A percentile compares a stretch with the other conserved stretches of the same genome.
These are phyloP conservation scores for Hyperopisus bebe DNA, from an alignment of 2,113 vertebrate genomes.

Conservation along the genomic window DNA sequence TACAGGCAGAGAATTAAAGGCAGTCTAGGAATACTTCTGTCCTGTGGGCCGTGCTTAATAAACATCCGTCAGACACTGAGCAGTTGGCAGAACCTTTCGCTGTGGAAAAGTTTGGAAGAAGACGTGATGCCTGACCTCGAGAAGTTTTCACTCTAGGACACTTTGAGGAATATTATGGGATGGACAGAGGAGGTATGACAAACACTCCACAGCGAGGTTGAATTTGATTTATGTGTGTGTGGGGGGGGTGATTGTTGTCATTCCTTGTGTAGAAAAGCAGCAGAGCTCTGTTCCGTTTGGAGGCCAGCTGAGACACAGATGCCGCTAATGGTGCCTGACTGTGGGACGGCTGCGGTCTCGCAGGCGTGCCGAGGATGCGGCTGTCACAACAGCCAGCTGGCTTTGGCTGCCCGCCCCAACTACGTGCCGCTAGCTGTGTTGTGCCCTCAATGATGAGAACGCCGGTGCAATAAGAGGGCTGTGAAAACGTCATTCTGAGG, in stretches of 20 bases:
- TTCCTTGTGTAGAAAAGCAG: constrained; percentile 26
- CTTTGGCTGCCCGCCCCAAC: neutral
- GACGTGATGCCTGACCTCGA: neutral
- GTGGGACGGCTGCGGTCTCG: constrained; percentile 32
- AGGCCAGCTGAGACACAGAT: constrained; percentile 47
- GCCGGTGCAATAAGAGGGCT: neutral
- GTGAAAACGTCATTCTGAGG: neutral
- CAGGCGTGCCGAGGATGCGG: constrained; percentile 1
- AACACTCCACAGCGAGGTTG: neutral
- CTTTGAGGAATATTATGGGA: neutral
- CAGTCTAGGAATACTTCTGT: neutral
- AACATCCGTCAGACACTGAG: neutral
- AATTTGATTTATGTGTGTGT: neutral
- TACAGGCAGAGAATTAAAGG: neutral
- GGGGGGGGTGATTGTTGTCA: constrained; percentile 13
- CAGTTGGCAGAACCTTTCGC: neutral
- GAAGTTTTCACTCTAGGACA: neutral
- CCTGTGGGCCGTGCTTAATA: neutral
- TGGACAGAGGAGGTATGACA: neutral
- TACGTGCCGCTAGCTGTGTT: neutral
- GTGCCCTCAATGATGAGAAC: neutral
- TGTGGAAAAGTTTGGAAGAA: neutral
- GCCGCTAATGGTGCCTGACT: constrained; percentile 33
- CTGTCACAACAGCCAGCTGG: neutral
- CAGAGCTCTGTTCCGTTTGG: constrained; percentile 25